Conservation (phyloP, 1,140 invertebrate species). For the Micrasema minimum region DNA sequence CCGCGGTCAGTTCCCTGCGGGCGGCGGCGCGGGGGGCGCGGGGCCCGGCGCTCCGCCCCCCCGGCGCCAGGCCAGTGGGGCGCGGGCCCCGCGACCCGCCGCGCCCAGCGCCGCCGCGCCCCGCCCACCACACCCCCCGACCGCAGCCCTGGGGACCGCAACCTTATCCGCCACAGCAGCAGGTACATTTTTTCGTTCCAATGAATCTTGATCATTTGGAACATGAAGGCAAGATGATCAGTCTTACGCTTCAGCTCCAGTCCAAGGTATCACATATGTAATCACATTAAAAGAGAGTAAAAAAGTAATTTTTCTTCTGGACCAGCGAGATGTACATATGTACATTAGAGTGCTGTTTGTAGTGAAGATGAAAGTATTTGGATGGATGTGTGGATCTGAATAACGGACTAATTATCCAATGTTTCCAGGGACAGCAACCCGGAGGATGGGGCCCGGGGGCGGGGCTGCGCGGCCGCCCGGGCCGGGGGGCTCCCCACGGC, state of each 20-base stretch:
- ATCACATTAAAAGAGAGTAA: background rate
- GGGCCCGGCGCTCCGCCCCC: constrained; percentile 33
- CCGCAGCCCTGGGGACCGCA: constrained; percentile 57
- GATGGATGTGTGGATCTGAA: background rate
- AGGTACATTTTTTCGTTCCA: no score
- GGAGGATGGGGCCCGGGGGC: constrained; percentile 40
- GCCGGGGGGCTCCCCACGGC: constrained; percentile 39
- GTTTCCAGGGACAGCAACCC: constrained; percentile 43
- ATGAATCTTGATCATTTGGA: no score
- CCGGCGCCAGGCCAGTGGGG: constrained; percentile 41
- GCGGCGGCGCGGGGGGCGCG: no score
- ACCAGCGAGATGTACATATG: background rate
- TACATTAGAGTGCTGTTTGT: background rate
- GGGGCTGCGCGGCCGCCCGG: constrained; percentile 38
- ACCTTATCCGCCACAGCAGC: constrained; percentile 50
- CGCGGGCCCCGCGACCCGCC: constrained; percentile 46
- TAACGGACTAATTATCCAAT: no score
- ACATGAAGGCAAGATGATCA: no score
- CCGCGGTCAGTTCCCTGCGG: constrained; percentile 45
- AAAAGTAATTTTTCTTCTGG: background rate
- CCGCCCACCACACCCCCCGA: constrained; percentile 58
- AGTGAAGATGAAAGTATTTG: background rate
- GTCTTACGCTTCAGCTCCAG: no score
- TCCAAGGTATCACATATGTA: no score
- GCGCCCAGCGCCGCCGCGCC: constrained; percentile 55